Conservation (phyloP, 1,140 invertebrate genomes). For the Amyelois transitella region DNA sequence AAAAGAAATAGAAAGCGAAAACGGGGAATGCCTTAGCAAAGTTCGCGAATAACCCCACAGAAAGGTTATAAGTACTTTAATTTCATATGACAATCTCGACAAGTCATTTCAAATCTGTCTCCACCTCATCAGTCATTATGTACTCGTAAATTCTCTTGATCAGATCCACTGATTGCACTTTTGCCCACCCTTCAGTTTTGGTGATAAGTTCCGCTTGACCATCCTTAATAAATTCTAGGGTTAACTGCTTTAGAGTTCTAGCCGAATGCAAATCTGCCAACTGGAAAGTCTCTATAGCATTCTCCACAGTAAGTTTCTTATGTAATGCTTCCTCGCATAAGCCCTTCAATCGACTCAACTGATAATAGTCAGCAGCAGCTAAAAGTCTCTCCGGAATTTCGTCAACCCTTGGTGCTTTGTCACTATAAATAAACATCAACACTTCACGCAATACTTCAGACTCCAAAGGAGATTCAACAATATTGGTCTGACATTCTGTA, state of each 20-base stretch:
- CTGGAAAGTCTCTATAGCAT: slow-evolving; percentile 60
- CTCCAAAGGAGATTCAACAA: slow-evolving; percentile 75
- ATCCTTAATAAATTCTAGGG: slow-evolving; percentile 46
- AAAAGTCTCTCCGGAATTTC: slow-evolving; percentile 60
- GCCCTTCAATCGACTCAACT: slow-evolving; percentile 56
- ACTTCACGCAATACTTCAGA: slow-evolving; percentile 79
- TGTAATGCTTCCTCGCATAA: slow-evolving; percentile 63
- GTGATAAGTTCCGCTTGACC: slow-evolving; percentile 60
- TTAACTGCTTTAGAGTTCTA: slow-evolving; percentile 41
- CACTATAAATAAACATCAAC: slow-evolving; percentile 81
- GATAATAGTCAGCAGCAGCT: slow-evolving; percentile 67
- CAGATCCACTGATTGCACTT: slow-evolving; percentile 54
- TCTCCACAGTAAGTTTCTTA: slow-evolving; percentile 61
- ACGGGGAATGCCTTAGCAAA: too few relatives aligned
- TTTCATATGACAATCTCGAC: slow-evolving; percentile 4
- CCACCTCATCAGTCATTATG: slow-evolving; percentile 55
- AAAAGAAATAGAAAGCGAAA: too few relatives aligned
- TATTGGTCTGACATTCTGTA: slow-evolving; percentile 77
- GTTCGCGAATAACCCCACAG: too few relatives aligned
- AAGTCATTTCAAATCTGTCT: slow-evolving; percentile 50
- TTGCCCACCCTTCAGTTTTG: slow-evolving; percentile 58
- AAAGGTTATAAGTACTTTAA: too few relatives aligned
- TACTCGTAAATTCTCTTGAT: slow-evolving; percentile 66
- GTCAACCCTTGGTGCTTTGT: slow-evolving; percentile 76
- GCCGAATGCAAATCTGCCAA: slow-evolving; percentile 63